A percentile compares a stretch with the other conserved stretches of the same genome.
These are phyloP conservation scores for Stenotaenia linearis DNA, from an alignment of 2,888 invertebrate genomes.

Conservation along the genomic window DNA sequence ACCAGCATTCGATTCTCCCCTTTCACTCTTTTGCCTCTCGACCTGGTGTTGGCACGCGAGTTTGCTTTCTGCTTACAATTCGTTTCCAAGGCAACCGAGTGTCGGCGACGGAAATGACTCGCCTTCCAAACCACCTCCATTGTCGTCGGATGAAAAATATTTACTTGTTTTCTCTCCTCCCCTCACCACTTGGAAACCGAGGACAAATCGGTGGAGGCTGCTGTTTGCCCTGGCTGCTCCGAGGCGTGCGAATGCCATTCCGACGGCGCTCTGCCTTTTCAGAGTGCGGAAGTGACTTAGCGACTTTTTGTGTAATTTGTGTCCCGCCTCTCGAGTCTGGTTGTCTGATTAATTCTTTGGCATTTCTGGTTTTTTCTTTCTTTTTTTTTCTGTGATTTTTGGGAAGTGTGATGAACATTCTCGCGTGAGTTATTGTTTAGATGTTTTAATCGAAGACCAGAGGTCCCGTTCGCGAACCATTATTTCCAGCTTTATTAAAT, in stretches of 20 bases:
- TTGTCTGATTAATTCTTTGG: neutral
- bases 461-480: neutral
- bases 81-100: neutral
- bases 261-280: neutral
- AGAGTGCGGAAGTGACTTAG: neutral
- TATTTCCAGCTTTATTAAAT: constrained; percentile 4
- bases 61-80: neutral
- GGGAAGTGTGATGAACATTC: neutral
- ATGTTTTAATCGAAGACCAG: neutral
- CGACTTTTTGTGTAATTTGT: constrained; percentile 6
- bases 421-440: neutral
- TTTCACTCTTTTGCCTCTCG: constrained; percentile 10
- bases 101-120: constrained; percentile 17
- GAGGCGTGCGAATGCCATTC: neutral
- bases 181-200: neutral
- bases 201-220: constrained; percentile 2
- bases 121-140: constrained; percentile 12
- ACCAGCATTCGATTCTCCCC: constrained; percentile 2
- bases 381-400: neutral
- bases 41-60: constrained; percentile 10
- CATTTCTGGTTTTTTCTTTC: neutral
- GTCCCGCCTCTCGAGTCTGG: neutral
- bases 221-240: neutral
- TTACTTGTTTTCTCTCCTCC: constrained; percentile 1
- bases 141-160: constrained; percentile 15